phyloP scores from a whole-genome alignment of 2,797 vertebrate genomes.

The Caiman crocodilus region DNA sequence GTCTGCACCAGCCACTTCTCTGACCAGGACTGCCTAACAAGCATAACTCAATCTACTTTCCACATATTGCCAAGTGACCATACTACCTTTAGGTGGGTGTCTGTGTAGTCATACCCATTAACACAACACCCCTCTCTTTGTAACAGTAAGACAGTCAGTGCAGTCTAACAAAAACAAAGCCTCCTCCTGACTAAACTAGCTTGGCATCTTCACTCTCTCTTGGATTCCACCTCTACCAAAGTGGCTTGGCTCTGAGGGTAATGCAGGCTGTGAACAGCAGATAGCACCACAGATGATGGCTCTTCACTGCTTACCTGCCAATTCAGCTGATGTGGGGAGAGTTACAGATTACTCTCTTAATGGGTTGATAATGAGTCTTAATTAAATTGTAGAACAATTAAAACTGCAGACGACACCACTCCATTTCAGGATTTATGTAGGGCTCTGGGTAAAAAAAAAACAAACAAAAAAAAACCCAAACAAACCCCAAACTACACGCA shows the following conservation, averaged over 20 bases:
- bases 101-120: background rate
- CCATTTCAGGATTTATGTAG: background rate
- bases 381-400: background rate
- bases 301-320: too few species aligned
- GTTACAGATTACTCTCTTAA: background rate
- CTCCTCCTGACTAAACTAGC: rapidly evolving
- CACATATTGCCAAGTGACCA: background rate
- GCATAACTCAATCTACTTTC: rapidly evolving
- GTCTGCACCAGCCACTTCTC: background rate
- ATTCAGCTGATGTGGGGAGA: rapidly evolving
- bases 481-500: too few species aligned
- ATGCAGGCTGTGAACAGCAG: background rate
- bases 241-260: background rate
- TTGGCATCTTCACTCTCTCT: background rate
- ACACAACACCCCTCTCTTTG: background rate
- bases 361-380: background rate
- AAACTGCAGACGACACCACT: background rate
- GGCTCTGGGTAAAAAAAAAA: too few species aligned
- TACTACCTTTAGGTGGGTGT: rapidly evolving
- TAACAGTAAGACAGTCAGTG: background rate
- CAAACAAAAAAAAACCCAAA: too few species aligned
- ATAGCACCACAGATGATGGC: background rate
- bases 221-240: background rate
- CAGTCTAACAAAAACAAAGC: background rate
- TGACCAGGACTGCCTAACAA: background rate